A percentile compares a stretch with the other conserved stretches of the same genome.
Evolutionary conservation across 1,140 invertebrate genomes (phyloP).

Genomic region (Spodoptera litura): DNA sequence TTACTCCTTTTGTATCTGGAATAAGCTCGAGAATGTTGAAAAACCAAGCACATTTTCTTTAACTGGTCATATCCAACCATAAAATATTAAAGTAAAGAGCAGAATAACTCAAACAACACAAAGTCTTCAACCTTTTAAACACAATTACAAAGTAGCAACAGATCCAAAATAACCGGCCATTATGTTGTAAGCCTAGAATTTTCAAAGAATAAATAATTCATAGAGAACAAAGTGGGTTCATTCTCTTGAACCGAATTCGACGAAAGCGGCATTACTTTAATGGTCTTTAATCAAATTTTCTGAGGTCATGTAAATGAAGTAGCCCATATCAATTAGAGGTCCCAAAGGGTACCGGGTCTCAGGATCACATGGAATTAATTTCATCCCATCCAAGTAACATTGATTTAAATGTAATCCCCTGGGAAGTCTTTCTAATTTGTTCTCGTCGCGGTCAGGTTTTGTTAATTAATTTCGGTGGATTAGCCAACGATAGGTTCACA

Average conservation of each 20-base stretch:
- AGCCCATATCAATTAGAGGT: constrained; percentile 33
- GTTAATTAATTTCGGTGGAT: constrained; percentile 30
- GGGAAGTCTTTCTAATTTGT: constrained; percentile 37
- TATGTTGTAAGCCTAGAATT: neutral
- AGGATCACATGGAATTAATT: constrained; percentile 31
- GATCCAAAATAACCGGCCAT: neutral
- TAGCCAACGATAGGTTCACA: neutral
- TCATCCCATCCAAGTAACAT: constrained; percentile 32
- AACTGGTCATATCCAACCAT: neutral
- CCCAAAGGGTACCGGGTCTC: constrained; percentile 11
- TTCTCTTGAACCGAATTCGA: constrained; percentile 6
- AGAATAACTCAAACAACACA: neutral
- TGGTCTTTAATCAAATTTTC: constrained; percentile 41
- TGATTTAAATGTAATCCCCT: constrained; percentile 38
- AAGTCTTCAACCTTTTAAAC: neutral
- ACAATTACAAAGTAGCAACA: neutral
- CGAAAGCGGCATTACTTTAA: constrained; percentile 26
- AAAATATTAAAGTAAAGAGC: neutral
- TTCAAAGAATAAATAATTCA: constrained; percentile 24
- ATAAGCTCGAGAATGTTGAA: too few relatives aligned
- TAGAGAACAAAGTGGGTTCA: neutral
- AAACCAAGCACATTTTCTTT: too few relatives aligned
- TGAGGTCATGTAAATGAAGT: constrained; percentile 39
- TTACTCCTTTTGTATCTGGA: too few relatives aligned
- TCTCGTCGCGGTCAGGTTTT: constrained; percentile 7